Percentiles rank a stretch among this genome's conserved stretches.
These are phyloP conservation scores for Anolis carolinensis DNA, from an alignment of 2,113 vertebrate species.

Conservation along the genomic window DNA sequence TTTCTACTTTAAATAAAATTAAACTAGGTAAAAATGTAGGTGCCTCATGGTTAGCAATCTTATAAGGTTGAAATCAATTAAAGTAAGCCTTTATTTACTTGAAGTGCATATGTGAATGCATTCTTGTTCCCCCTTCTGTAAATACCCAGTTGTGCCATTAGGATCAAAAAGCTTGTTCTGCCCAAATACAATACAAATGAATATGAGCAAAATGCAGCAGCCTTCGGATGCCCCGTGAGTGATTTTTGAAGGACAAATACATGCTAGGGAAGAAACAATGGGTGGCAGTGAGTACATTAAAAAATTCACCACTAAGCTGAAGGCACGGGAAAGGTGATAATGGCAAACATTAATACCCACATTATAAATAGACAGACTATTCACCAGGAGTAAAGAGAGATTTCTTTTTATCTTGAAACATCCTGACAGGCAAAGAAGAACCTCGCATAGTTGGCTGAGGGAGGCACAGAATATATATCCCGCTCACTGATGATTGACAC, in stretches of 20 bases:
- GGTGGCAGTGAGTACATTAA: background rate
- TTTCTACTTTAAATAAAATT: too few species aligned
- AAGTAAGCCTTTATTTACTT: too few species aligned
- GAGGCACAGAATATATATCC: background rate
- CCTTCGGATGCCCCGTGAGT: background rate
- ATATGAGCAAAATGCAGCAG: conserved; percentile 44
- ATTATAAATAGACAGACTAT: conserved; percentile 13
- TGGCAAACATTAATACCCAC: background rate
- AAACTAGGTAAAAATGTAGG: too few species aligned
- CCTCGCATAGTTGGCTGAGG: background rate
- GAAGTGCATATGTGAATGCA: too few species aligned
- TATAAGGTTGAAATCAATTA: too few species aligned
- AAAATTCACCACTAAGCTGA: background rate
- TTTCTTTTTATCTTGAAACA: conserved; percentile 24
- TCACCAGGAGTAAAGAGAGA: conserved; percentile 8
- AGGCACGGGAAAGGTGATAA: background rate
- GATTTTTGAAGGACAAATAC: conserved; percentile 31
- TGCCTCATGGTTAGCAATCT: too few species aligned
- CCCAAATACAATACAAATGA: background rate
- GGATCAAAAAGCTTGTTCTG: background rate
- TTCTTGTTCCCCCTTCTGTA: too few species aligned
- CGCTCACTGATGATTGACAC: background rate
- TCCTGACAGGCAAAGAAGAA: conserved; percentile 30
- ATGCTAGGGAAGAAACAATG: conserved; percentile 12
- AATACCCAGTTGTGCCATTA: background rate